Evolutionary conservation across 1,140 invertebrate genomes (phyloP).

Genomic region (Argopecten irradians): DNA sequence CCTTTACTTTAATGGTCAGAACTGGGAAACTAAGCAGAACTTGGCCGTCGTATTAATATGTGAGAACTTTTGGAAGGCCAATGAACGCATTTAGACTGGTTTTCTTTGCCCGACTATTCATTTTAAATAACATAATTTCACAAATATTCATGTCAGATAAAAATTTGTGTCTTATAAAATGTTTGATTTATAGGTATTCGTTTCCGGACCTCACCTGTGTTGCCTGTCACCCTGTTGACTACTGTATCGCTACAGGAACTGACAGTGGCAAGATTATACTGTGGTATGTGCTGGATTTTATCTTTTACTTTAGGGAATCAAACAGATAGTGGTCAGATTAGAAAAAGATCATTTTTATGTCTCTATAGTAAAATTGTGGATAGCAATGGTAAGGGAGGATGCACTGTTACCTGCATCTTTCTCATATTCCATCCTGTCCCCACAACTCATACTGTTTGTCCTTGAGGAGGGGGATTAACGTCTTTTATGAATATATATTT

Average conservation of each 20-base stretch:
- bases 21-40: too few relatives aligned
- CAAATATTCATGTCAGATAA: neutral
- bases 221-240: slow-evolving; percentile 83
- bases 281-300: slow-evolving; percentile 79
- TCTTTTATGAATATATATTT: neutral
- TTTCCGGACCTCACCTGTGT: slow-evolving; percentile 82
- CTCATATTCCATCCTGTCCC: too few relatives aligned
- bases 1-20: too few relatives aligned
- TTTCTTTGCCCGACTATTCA: too few relatives aligned
- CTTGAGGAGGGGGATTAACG: too few relatives aligned
- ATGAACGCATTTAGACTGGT: too few relatives aligned
- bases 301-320: neutral
- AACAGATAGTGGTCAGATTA: neutral
- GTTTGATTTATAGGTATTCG: neutral
- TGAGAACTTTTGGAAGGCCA: too few relatives aligned
- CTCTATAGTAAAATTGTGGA: neutral
- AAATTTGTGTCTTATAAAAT: neutral
- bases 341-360: neutral
- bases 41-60: too few relatives aligned
- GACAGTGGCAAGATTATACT: slow-evolving; percentile 82
- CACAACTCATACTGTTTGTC: too few relatives aligned
- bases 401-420: too few relatives aligned
- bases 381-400: too few relatives aligned
- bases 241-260: slow-evolving; percentile 85
- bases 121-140: too few relatives aligned